Evolutionary conservation across 2,888 invertebrate genomes (phyloP).

Genomic region (Metopia argyrocephala): DNA sequence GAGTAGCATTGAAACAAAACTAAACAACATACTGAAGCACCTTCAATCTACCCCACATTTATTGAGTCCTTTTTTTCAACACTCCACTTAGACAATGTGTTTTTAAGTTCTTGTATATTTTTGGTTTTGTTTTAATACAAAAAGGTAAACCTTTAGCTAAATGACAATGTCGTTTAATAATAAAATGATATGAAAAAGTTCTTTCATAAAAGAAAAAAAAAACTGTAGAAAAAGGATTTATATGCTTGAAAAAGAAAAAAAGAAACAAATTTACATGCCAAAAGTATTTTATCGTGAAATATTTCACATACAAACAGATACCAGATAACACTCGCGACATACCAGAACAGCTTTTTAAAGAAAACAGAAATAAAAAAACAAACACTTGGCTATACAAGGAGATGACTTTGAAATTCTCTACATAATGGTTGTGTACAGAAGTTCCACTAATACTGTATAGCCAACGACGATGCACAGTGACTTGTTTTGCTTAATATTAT

Average conservation of each 20-base stretch:
- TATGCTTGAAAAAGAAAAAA: constrained; percentile 10
- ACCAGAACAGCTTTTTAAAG: background rate
- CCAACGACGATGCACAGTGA: too few species aligned
- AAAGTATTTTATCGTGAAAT: constrained; percentile 47
- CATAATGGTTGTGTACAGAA: too few species aligned
- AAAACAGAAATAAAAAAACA: too few species aligned
- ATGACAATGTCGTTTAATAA: constrained; percentile 53
- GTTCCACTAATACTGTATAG: too few species aligned
- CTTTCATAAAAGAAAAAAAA: background rate
- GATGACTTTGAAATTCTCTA: too few species aligned
- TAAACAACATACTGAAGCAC: background rate
- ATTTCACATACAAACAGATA: constrained; percentile 17
- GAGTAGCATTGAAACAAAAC: too few species aligned
- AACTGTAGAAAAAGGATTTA: constrained; percentile 37
- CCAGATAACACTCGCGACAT: background rate
- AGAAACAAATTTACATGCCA: constrained; percentile 49
- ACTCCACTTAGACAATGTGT: background rate
- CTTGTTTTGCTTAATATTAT: too few species aligned
- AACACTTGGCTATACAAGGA: too few species aligned
- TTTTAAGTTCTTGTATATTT: background rate
- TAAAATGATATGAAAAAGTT: background rate
- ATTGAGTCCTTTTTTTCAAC: too few species aligned
- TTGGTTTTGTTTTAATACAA: constrained; percentile 14
- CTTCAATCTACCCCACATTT: background rate
- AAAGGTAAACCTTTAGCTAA: constrained; percentile 45